These are phyloP conservation scores for Meleagris gallopavo DNA, from an alignment of 2,113 vertebrate genomes.

Conservation along the genomic window DNA sequence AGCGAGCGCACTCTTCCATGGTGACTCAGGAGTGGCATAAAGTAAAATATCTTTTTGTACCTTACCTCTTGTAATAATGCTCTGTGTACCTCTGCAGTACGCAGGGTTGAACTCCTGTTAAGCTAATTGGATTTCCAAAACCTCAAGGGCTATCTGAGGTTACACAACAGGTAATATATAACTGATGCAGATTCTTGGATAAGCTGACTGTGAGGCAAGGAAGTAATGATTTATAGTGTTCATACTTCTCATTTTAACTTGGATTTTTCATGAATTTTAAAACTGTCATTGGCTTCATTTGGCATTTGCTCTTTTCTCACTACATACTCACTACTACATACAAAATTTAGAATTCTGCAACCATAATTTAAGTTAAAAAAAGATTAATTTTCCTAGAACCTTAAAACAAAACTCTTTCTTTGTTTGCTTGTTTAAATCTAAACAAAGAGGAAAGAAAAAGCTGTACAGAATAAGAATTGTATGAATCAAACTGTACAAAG, in stretches of 20 bases:
- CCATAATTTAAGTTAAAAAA: constrained; percentile 26
- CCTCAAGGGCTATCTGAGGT: constrained; percentile 12
- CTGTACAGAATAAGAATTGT: not conserved
- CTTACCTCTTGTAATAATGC: constrained; percentile 15
- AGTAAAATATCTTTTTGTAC: not conserved
- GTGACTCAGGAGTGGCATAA: not conserved
- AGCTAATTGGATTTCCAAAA: not conserved
- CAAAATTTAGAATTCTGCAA: constrained; percentile 66
- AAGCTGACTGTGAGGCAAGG: constrained; percentile 56
- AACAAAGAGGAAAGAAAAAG: not conserved
- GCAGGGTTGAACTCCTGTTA: not conserved
- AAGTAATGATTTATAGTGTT: constrained; percentile 69
- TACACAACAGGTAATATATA: constrained; percentile 63
- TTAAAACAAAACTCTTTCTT: constrained; percentile 26
- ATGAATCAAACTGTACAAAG: not conserved
- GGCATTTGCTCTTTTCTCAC: constrained; percentile 70
- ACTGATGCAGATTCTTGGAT: constrained; percentile 57
- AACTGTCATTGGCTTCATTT: constrained; percentile 69
- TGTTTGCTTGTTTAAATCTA: not conserved
- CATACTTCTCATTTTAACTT: constrained; percentile 72
- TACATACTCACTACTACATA: constrained; percentile 64
- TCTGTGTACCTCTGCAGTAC: not conserved
- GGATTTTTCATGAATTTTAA: constrained; percentile 74
- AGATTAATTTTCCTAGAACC: not conserved
- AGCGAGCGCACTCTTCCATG: fast-evolving